phyloP scores from a whole-genome alignment of 2,888 invertebrate species.

The Odontomyia ornata region DNA sequence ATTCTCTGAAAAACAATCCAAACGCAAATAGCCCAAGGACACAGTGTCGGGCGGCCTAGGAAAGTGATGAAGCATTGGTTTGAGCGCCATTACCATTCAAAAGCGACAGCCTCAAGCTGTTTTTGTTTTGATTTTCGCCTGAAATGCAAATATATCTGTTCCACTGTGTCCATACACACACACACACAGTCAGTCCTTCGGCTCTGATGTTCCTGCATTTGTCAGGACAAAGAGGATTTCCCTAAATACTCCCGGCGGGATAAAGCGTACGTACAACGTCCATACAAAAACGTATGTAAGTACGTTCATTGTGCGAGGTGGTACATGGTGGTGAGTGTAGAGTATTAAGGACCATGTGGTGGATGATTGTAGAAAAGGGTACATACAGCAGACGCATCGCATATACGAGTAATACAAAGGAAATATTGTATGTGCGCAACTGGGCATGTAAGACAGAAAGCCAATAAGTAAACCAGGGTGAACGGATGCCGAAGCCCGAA shows the following conservation, averaged over 20 bases:
- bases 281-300: slow-evolving; percentile 15
- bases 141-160: slow-evolving; percentile 46
- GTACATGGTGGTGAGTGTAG: background rate
- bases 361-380: slow-evolving; percentile 23
- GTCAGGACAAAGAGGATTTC: slow-evolving; percentile 44
- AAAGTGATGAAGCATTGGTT: slow-evolving; percentile 12
- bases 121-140: slow-evolving; percentile 50
- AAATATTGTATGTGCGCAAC: slow-evolving; percentile 38
- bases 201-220: slow-evolving; percentile 30
- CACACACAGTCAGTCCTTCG: background rate
- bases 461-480: slow-evolving; percentile 39
- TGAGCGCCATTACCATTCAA: slow-evolving; percentile 33
- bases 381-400: background rate
- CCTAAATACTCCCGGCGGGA: slow-evolving; percentile 44
- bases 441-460: slow-evolving; percentile 45
- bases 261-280: slow-evolving; percentile 30
- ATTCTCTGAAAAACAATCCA: background rate
- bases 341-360: slow-evolving; percentile 17
- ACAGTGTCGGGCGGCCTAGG: background rate
- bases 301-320: slow-evolving; percentile 1
- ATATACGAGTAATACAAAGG: slow-evolving; percentile 27
- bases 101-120: slow-evolving; percentile 49
- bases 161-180: background rate
- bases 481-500: background rate
- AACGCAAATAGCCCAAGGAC: background rate